Conservation (phyloP, 2,113 vertebrate genomes). For the Rhegmatorhina hoffmannsi region DNA sequence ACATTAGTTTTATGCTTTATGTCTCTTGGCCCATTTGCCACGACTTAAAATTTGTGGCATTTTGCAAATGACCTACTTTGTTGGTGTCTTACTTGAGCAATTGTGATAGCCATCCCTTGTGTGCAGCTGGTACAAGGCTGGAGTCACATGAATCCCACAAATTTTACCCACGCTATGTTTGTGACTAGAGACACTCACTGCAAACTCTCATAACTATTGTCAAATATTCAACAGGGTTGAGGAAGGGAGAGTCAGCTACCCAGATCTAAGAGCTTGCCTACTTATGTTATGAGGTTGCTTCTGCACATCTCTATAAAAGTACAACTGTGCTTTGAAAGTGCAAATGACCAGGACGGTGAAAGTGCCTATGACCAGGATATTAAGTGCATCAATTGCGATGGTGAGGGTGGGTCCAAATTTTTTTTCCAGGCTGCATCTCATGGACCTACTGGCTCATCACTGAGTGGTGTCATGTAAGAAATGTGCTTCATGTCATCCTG, state of each 20-base stretch:
- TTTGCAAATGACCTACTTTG: background rate
- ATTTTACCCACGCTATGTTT: fast-evolving
- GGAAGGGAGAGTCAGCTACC: background rate
- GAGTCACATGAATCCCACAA: background rate
- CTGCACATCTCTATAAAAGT: background rate
- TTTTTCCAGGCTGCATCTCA: background rate
- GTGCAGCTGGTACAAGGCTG: background rate
- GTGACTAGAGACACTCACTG: background rate
- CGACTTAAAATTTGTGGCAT: background rate
- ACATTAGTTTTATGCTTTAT: background rate
- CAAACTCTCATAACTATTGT: background rate
- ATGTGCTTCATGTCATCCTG: background rate
- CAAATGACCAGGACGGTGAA: background rate
- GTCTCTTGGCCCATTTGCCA: background rate
- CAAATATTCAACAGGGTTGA: background rate
- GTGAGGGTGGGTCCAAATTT: background rate
- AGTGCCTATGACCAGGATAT: background rate
- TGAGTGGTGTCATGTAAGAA: background rate
- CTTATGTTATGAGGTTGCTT: background rate
- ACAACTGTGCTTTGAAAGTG: background rate
- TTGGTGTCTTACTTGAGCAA: background rate
- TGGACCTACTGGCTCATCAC: background rate
- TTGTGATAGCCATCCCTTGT: background rate
- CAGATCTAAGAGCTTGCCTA: background rate
- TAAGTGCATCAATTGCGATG: background rate